Evolutionary conservation across 2,888 invertebrate species (phyloP), one percentile per base, ranked within the genome.

Genomic region (Drosophila multiciliata): DNA sequence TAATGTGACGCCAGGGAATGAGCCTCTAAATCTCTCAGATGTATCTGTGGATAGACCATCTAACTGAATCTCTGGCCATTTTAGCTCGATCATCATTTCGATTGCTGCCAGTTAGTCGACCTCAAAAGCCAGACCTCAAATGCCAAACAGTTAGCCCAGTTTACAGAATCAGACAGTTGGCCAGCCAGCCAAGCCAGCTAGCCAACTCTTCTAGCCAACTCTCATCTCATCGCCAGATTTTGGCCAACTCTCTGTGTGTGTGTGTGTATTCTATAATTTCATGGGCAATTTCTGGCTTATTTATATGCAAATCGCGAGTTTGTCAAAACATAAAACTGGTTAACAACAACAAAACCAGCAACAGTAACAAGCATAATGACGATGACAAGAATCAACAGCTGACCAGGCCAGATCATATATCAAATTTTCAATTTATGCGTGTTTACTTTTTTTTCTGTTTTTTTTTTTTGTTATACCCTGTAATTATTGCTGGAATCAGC

Each of bases 391-490:
- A 58, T n/a, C 69, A 55, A 48, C 79, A 66, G 59, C 66, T 74
- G 86, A 87, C 72, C 78, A 23, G 78, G 81, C 71, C 73, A 86
- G 64, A 74, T 86, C 90, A 88, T 87, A 89, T 85, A 87, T 87
- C 86, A 87, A 81, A 81, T 88, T 70, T 78, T 75, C 67, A 73
- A 80, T 67, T 77, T 68, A 50, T 15, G 8, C 45, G 49, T 62
- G 36, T 65, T 45, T 42, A 36, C 63, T 1, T 58, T 23, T 40
- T 40, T 40, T 52, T 45, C n/a, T n/a, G n/a, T 55, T 57, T 55
- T 54, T 38, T 42, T 29, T 50, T 23, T 29, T 52, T 33, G 54
- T 38, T 4, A 70, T 78, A 75, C 77, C 61, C 75, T 70, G 60
- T 57, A n/a, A 54, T n/a, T 15, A 45, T 7, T 7, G 7, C 45